phyloP scores from a whole-genome alignment of 2,113 vertebrate species.

The Aegithalos caudatus region DNA sequence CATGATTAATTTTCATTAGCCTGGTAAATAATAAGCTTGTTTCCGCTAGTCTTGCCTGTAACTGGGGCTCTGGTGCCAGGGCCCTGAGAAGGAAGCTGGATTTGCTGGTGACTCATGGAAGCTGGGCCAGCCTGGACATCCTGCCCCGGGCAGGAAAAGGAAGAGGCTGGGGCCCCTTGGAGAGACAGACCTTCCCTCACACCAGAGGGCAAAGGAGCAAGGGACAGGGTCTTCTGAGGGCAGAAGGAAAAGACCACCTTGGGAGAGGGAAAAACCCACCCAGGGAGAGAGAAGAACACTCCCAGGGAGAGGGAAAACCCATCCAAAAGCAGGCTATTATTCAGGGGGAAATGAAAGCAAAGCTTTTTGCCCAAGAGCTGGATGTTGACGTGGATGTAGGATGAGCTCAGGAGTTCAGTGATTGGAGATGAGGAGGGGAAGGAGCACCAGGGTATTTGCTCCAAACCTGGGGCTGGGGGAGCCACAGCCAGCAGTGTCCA shows the following conservation, averaged over 20 bases:
- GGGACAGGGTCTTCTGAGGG: background rate
- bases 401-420: background rate
- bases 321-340: background rate
- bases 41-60: conserved; percentile 31
- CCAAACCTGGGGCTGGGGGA: background rate
- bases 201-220: background rate
- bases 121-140: background rate
- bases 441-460: background rate
- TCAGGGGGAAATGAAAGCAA: background rate
- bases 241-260: background rate
- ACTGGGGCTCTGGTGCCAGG: conserved; percentile 14
- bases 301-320: background rate
- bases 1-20: conserved; percentile 54
- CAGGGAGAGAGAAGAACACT: background rate
- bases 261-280: background rate
- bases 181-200: background rate
- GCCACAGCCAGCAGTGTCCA: background rate
- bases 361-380: background rate
- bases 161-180: rapidly evolving
- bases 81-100: conserved; percentile 5
- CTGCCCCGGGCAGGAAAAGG: background rate
- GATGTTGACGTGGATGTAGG: background rate
- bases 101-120: conserved; percentile 13
- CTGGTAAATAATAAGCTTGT: conserved; percentile 42
- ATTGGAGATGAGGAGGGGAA: background rate